Base-by-base conservation (phyloP, 35 echinoderm and acorn worm species). In the Stichopus chloronotus region DNA sequence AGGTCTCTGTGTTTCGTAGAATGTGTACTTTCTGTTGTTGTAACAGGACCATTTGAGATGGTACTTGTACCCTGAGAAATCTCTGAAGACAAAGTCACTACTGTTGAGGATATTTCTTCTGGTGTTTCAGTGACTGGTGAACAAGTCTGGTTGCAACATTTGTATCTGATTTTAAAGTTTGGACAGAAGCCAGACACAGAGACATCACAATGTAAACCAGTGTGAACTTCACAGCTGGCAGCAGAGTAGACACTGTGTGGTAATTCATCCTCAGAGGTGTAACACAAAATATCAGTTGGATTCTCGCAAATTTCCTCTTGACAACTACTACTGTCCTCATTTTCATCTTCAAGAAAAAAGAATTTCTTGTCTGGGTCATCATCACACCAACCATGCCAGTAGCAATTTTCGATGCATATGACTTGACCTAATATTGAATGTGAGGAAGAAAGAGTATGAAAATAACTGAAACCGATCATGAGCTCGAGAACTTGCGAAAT, bases 141-240 rank as follows among this genome's bases (percentile, higher is more conserved):
- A 58, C 82, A 85, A 14, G 52, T 85, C 58, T 85, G 19, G 8
- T 55, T 57, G 55, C 82, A 85, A 58, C 82, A 85, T 4, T 58
- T 59, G 19, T 85, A 85, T 58, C 17, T 85, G 54, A 85, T 17
- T 85, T 85, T 56, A 58, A 85, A 85, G 52, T 85, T 85, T 53
- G 82, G 5, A 58, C 54, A 85, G 9, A 57, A 2, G 3, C 55
- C 55, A 13, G 7, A 16, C 58, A 58, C 7, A 59, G 55, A 22
- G 2, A 7, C 5, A 85, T 58, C 82, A 85, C 82, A 85, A 55
- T 58, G 82, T 55, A 85, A 58, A 4, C 82, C 55, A 9, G 55
- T 85, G 17, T 85, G 82, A 16, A 85, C 6, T 17, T 85, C 82
- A 85, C 82, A 85, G 5, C 4, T 14, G 9, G 58, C 55, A 5